Percentiles rank a stretch among this genome's conserved stretches.
phyloP scores from a whole-genome alignment of 2,888 invertebrate species.

The Drosophila vallismaia region DNA sequence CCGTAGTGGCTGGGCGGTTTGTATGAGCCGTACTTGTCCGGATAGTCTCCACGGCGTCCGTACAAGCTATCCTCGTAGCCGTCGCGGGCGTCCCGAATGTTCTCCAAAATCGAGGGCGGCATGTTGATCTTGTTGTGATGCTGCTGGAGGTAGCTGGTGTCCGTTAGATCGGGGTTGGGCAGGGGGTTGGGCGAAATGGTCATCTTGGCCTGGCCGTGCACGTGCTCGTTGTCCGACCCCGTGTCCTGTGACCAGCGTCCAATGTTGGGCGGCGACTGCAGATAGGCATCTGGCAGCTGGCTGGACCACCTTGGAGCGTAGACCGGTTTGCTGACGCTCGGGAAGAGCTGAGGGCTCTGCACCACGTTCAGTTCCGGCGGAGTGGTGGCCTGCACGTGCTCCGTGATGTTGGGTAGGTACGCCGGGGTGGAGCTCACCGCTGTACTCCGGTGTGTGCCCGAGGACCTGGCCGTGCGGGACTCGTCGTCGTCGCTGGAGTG shows the following conservation, averaged over 20 bases:
- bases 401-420: slow-evolving; percentile 88
- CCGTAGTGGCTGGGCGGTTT: slow-evolving; percentile 83
- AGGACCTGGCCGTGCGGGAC: slow-evolving; percentile 84
- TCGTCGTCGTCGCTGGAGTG: slow-evolving; percentile 97
- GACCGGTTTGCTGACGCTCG: slow-evolving; percentile 87
- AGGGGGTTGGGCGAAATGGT: slow-evolving; percentile 88
- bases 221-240: slow-evolving; percentile 89
- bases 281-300: slow-evolving; percentile 87
- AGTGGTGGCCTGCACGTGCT: slow-evolving; percentile 86
- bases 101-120: slow-evolving; percentile 86
- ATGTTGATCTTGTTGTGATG: slow-evolving; percentile 85
- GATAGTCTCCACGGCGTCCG: slow-evolving; percentile 80
- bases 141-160: slow-evolving; percentile 86
- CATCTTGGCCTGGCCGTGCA: slow-evolving; percentile 85
- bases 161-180: slow-evolving; percentile 91
- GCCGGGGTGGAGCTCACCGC: slow-evolving; percentile 84
- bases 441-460: slow-evolving; percentile 84
- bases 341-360: slow-evolving; percentile 88
- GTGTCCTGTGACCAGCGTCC: slow-evolving; percentile 92
- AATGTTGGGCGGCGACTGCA: slow-evolving; percentile 85
- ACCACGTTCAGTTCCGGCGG: slow-evolving; percentile 87
- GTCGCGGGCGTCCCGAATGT: slow-evolving; percentile 86
- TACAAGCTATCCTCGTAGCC: slow-evolving; percentile 81
- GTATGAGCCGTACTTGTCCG: slow-evolving; percentile 82
- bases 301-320: slow-evolving; percentile 89